A percentile compares a stretch with the other conserved stretches of the same genome.
These are phyloP conservation scores for Megaustenia siamemsis DNA, from an alignment of 2,888 invertebrate genomes.

Conservation along the genomic window DNA sequence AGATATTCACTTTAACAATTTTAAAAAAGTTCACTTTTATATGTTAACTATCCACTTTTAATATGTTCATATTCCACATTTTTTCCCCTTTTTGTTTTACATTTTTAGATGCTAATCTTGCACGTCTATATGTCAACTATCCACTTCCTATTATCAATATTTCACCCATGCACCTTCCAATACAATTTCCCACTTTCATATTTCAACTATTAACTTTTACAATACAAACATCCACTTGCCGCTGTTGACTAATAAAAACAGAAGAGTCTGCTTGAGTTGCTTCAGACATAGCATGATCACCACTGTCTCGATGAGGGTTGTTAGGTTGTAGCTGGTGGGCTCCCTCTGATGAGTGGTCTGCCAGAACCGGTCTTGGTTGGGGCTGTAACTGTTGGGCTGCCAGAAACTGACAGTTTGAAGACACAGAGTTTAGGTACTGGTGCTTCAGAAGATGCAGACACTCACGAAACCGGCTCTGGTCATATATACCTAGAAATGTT, in stretches of 20 bases:
- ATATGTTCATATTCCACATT: too few relatives aligned
- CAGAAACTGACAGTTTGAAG: background rate
- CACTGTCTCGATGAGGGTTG: constrained; percentile 50
- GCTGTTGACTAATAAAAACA: constrained; percentile 2
- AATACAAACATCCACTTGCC: background rate
- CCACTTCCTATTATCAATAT: background rate
- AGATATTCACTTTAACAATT: background rate
- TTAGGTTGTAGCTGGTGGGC: constrained; percentile 12
- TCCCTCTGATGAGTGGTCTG: background rate
- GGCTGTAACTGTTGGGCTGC: background rate
- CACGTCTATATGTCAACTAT: background rate
- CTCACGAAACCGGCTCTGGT: constrained; percentile 74
- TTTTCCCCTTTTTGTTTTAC: too few relatives aligned
- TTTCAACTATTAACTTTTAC: background rate
- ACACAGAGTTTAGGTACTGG: constrained; percentile 33
- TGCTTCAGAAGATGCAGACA: constrained; percentile 72
- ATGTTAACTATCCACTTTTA: background rate
- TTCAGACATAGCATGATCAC: constrained; percentile 37
- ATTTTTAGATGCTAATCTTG: too few relatives aligned
- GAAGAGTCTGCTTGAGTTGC: constrained; percentile 22
- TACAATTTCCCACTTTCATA: background rate
- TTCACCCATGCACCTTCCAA: background rate
- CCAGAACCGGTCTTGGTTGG: background rate
- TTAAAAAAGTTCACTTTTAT: background rate
- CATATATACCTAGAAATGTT: constrained; percentile 69